Evolutionary conservation across 1,140 invertebrate genomes (phyloP), one percentile per base, ranked within the genome.

Genomic region (Scaptomyza pallida): DNA sequence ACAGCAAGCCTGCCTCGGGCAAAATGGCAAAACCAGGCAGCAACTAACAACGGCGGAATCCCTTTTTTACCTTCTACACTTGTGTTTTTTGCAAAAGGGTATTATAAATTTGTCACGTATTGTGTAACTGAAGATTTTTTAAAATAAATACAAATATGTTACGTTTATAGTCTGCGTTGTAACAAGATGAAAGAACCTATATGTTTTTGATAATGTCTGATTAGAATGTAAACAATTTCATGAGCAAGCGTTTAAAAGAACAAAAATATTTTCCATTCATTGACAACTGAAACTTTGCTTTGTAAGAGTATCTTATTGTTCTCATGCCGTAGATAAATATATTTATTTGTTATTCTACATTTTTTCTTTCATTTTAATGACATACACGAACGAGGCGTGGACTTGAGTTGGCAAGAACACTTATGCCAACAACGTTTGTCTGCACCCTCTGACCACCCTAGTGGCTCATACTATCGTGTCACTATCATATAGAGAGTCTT

Each of bases 381-480:
- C 77, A 80, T 63, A 74, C 76, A 65, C 57, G 77, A 68, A 64
- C 76, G 64, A 72, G 65, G 61, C 75, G 73, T 57, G 65, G 57
- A 62, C 73, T 56, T 37, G 65, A 33, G 57, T 30, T 55, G 43
- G 59, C 73, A 44, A 71, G 69, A 54, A 63, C 57, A 75, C 52
- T 48, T 57, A 62, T 35, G 35, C 45, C 26, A 30, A 8, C 59
- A 37, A 37, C 10, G 33, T n/a, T 43, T 5, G 26, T 40, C 57
- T 43, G 40, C 30, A 33, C 23, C 21, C 26, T 9, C 8, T 9
- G 10, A n/a, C n/a, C n/a, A n/a, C n/a, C n/a, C n/a, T n/a, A n/a
- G n/a, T n/a, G n/a, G n/a, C 33, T 33, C 30, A 2, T 4, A 1
- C 50, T 0, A 10, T 30, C 6, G 33, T 43, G 60, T 23, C 37